Evolutionary conservation across 2,888 invertebrate species (phyloP), one percentile per base, ranked within the genome.

Genomic region (Eristalis tenax): DNA sequence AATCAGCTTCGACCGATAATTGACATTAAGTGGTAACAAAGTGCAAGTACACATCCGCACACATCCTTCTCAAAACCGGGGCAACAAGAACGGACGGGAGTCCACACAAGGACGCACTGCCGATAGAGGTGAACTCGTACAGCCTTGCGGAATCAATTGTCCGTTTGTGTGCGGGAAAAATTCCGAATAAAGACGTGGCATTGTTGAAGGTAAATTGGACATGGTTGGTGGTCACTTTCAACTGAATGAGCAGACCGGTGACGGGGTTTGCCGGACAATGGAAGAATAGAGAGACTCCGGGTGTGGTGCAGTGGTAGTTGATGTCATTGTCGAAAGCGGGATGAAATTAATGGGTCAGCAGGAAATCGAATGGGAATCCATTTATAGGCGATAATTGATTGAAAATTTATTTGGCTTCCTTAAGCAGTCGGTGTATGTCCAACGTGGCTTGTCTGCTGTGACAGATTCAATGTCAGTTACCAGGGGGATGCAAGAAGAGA

Each of bases 171-270:
- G 64, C 32, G 43, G n/a, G 8, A 56, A 57, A 59, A 77, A 84
- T 76, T 70, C 70, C 40, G 18, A 66, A 8, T n/a, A 75, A 80
- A 68, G 71, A 71, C 69, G 73, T 75, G 70, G 56, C 63, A 83
- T 86, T 86, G 86, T 86, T 78, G 38, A 50, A 56, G 38, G 77
- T 40, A 86, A 86, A 86, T 86, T 86, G 70, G 56, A 78, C 61
- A 40, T 77, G 65, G 74, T 59, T 74, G 78, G 78, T 70, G 86
- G 86, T 86, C 86, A 86, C 61, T 75, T 70, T 59, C 59, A 82
- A 82, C 74, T 35, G 63, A 80, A 68, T 18, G 68, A 59, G 50
- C 23, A 50, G 64, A 18, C 8, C 18, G 50, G 18, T 70, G 78
- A 22, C 59, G 26, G 57, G 57, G 57, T 11, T 35, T 56, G 28